Evolutionary conservation across 2,113 vertebrate genomes (phyloP), one percentile per base, ranked within the genome.

Genomic region (Cavia porcellus): DNA sequence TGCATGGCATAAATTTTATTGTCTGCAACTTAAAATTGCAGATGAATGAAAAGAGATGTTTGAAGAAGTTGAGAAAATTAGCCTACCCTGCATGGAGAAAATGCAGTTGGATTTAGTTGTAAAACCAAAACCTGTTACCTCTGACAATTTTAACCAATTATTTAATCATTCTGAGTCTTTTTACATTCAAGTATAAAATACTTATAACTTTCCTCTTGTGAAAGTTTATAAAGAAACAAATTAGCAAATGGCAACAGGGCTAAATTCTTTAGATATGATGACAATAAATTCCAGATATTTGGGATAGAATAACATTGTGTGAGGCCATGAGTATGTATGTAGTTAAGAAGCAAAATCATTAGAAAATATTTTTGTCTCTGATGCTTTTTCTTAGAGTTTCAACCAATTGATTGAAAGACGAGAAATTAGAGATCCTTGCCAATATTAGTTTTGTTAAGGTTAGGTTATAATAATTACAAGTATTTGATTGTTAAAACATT

Each of bases 101-200:
- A 45, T 88, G 52, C 90, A 59, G 22, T 52, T 45, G 35, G 19
- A n/a, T 61, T 62, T 62, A 81, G 52, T 55, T 52, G 74, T 4
- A 38, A 28, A 7, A 55, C 7, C 81, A 72, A 83, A 6, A 57
- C 22, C 45, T 84, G 20, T 24, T 75, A 85, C 89, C 13, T 22
- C 42, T 85, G n/a, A 68, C 47, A 50, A 32, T 74, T 83, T 84
- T 50, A 45, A n/a, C 25, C 61, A 85, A 38, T 57, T 91, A 5
- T 61, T 91, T 70, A 62, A 85, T 75, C 45, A 66, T 68, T 93
- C n/a, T 86, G n/a, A 68, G 68, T n/a, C 35, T 93, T 88, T 87
- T 10, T 75, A 35, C 59, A 5, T 62, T 88, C 68, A 66, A 24
- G 5, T 62, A 22, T n/a, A 81, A 87, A 84, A 75, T 86, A 84